Conservation (phyloP, 2,113 vertebrate species). For the Bothrops jararaca region DNA sequence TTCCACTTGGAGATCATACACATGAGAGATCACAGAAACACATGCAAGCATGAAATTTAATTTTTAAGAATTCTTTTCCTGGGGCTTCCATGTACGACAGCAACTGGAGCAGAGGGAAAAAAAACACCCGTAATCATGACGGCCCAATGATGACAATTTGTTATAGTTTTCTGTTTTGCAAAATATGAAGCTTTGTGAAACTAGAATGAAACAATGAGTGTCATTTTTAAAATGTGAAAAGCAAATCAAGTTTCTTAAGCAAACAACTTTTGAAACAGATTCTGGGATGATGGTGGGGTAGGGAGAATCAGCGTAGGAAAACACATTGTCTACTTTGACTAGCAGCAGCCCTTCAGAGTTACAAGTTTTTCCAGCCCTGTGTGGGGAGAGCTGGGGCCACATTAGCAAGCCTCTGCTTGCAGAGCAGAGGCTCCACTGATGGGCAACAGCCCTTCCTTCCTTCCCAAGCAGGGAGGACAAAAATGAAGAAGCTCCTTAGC, state of each 20-base stretch:
- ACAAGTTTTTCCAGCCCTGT: background rate
- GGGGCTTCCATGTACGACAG: slow-evolving; percentile 63
- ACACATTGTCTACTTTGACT: background rate
- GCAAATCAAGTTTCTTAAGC: background rate
- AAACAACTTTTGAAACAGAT: background rate
- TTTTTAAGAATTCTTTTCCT: slow-evolving; percentile 76
- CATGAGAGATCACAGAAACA: slow-evolving; percentile 81
- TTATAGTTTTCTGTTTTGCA: slow-evolving; percentile 32
- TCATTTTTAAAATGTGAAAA: background rate
- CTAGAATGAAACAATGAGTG: background rate
- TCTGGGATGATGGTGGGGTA: background rate
- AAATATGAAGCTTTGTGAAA: slow-evolving; percentile 51
- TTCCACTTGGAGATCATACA: slow-evolving; percentile 81
- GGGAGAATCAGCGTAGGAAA: background rate
- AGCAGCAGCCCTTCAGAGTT: background rate
- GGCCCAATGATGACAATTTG: slow-evolving; percentile 66
- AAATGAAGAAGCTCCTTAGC: background rate
- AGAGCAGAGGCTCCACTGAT: background rate
- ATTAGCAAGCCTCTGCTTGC: background rate
- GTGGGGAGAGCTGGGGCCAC: background rate
- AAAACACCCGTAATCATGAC: slow-evolving; percentile 61
- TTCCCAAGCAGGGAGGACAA: background rate
- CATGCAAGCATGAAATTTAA: slow-evolving; percentile 82
- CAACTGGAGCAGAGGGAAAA: slow-evolving; percentile 51
- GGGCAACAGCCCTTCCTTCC: background rate